Base-by-base conservation (phyloP, 2,113 vertebrate genomes). In the Tachuris rubrigastra region DNA sequence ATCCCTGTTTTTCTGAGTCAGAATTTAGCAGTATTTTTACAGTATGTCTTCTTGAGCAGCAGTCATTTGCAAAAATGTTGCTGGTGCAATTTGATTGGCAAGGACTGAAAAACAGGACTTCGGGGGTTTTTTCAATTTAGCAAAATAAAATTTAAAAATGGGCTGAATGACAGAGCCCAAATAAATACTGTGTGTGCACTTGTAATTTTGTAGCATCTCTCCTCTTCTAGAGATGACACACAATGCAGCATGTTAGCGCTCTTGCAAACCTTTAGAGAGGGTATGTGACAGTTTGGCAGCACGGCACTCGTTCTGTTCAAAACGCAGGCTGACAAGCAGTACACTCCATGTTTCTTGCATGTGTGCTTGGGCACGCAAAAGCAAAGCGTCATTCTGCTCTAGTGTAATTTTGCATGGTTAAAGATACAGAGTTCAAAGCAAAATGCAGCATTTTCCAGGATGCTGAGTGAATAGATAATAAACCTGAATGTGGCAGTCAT, bases 241-340 rank as follows among this genome's bases (percentile, higher is more conserved):
- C 33, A 39, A 2, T 15, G 39, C 37, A 72, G 42, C 47, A 8
- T 1, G 0, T 21, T 18, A 68, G 49, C 24, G 31, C 58, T 67
- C 8, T 73, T 30, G 33, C 0, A 42, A 76, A 55, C 33, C 22
- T 28, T 53, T 21, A n/a, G n/a, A 8, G 20, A 52, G 39, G 18
- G 14, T 21, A 35, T 6, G 0, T 44, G 42, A 5, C 1, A 3
- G 24, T 39, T 68, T 44, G 30, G 27, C 13, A n/a, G 17, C 37
- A 35, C 3, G 2, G 12, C 44, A 8, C 22, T 84, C 30, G 4
- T 23, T 85, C 58, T 89, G 28, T 68, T 79, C 72, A 28, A 35
- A 56, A 9, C 33, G 30, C 68, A 53, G 33, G 33, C 37, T 68
- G 39, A 55, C 1, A 3, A 27, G 63, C 37, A 55, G 6, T 16